phyloP scores from a whole-genome alignment of 2,797 vertebrate genomes.

The Hypotaenidia philippensis region DNA sequence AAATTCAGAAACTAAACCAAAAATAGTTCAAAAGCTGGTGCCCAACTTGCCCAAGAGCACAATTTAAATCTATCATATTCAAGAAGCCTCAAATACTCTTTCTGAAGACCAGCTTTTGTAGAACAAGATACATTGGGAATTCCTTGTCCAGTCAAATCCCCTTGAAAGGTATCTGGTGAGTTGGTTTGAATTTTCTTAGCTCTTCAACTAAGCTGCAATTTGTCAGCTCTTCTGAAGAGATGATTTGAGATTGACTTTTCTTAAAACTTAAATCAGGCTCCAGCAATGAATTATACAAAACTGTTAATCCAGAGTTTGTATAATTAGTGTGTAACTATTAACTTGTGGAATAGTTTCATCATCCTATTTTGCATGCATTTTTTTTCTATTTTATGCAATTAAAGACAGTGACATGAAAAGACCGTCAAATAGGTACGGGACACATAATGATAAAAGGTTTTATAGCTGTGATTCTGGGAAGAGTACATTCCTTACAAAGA shows the following conservation, averaged over 20 bases:
- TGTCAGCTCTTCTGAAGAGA: not conserved
- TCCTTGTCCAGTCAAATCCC: not conserved
- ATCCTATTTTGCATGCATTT: not conserved
- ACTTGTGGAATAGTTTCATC: conserved; percentile 35
- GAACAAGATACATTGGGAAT: not conserved
- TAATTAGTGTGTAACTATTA: conserved; percentile 44
- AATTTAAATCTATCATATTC: not conserved
- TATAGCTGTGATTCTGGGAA: conserved; percentile 50
- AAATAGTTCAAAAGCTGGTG: not conserved
- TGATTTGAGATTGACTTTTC: not conserved
- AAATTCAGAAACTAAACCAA: not conserved
- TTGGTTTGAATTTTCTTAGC: not conserved
- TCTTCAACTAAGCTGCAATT: not conserved
- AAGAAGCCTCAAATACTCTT: not conserved
- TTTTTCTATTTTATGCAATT: conserved; percentile 13
- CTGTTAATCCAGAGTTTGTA: conserved; percentile 9
- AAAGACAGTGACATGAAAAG: conserved; percentile 16
- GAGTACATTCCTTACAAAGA: not conserved
- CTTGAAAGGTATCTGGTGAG: not conserved
- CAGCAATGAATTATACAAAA: not conserved
- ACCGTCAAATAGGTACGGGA: not conserved
- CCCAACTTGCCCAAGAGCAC: not conserved
- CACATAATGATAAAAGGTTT: conserved; percentile 39
- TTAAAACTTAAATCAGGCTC: not conserved
- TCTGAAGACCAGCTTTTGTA: not conserved